Percentiles rank a stretch among this genome's conserved stretches.
These are phyloP conservation scores for Dascillus cervinus DNA, from an alignment of 2,888 invertebrate genomes.

Conservation along the genomic window DNA sequence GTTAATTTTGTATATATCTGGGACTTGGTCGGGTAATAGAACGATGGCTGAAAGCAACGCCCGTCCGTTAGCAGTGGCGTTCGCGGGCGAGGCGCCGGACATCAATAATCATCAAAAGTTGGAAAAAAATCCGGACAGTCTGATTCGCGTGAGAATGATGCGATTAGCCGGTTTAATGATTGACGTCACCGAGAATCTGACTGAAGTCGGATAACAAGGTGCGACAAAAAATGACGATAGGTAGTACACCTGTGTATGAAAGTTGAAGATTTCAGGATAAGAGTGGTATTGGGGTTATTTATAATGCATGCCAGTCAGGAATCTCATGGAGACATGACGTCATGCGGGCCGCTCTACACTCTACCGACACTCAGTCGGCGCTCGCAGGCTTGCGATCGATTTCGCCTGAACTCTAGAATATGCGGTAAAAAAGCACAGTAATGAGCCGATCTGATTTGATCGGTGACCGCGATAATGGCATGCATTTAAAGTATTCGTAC, in stretches of 20 bases:
- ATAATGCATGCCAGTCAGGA: constrained; percentile 36
- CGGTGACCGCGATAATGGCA: too few species aligned
- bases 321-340: constrained; percentile 38
- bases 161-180: too few species aligned
- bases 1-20: constrained; percentile 42
- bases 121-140: too few species aligned
- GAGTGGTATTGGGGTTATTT: constrained; percentile 32
- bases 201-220: too few species aligned
- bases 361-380: constrained; percentile 27
- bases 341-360: constrained; percentile 27
- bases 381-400: constrained; percentile 31
- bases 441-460: constrained; percentile 3
- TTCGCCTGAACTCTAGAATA: constrained; percentile 27
- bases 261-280: constrained; percentile 10
- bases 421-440: constrained; percentile 17
- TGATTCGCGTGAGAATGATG: too few species aligned
- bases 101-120: constrained; percentile 1
- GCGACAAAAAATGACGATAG: too few species aligned
- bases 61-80: constrained; percentile 15
- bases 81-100: constrained; percentile 2
- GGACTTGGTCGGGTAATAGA: constrained; percentile 26
- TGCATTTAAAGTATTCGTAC: too few species aligned
- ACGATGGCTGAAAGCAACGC: constrained; percentile 14
- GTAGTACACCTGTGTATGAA: neutral
- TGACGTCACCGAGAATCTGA: too few species aligned